phyloP scores from a whole-genome alignment of 2,888 invertebrate genomes.

The Unio pictorum region DNA sequence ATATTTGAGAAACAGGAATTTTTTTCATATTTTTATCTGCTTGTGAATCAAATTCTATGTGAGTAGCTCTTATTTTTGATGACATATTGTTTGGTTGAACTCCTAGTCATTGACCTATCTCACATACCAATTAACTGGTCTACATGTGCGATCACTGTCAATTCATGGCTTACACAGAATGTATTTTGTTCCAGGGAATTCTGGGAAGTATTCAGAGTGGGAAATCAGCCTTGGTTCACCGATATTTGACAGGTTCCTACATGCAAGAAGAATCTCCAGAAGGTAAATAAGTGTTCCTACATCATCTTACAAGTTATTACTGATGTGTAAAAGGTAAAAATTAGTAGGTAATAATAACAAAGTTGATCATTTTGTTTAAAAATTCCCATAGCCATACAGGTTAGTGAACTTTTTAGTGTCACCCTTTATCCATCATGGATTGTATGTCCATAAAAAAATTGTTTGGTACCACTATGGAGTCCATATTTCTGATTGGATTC shows the following conservation, averaged over 20 bases:
- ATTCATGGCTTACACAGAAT: too few species aligned
- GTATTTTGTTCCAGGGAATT: conserved; percentile 79
- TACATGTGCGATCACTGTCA: too few species aligned
- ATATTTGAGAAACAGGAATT: not conserved
- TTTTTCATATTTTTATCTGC: not conserved
- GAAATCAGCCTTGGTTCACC: conserved; percentile 97
- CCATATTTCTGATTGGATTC: too few species aligned
- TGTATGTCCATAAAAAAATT: too few species aligned
- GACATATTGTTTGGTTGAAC: not conserved
- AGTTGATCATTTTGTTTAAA: not conserved
- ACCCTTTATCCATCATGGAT: too few species aligned
- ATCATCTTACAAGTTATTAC: not conserved
- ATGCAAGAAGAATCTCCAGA: conserved; percentile 99
- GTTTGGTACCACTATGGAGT: too few species aligned
- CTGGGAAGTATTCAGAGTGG: conserved; percentile 95
- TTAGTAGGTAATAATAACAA: not conserved
- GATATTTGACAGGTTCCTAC: conserved; percentile 97
- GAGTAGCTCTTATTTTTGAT: not conserved
- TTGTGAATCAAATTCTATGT: not conserved
- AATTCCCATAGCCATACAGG: not conserved
- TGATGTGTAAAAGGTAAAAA: conserved; percentile 1
- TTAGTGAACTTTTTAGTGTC: too few species aligned
- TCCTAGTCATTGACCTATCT: not conserved
- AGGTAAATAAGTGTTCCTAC: conserved; percentile 72
- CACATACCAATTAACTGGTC: too few species aligned